Percentiles rank a stretch among this genome's conserved stretches.
These are phyloP conservation scores for Simalia tracyae DNA, from an alignment of 2,797 vertebrate species.

Conservation along the genomic window DNA sequence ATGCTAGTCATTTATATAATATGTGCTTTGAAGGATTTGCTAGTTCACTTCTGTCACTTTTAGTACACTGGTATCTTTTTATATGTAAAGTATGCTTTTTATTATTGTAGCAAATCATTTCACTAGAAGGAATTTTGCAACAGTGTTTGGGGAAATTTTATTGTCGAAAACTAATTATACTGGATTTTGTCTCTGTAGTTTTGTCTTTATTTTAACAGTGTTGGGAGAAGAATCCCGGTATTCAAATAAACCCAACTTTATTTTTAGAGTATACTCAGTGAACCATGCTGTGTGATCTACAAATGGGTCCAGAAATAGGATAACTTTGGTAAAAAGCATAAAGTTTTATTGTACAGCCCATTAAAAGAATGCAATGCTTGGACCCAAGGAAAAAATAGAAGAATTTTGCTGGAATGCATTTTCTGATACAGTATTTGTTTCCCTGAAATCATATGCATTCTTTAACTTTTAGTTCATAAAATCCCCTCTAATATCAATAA, in stretches of 20 bases:
- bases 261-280: conserved; percentile 72
- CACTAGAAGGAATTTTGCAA: conserved; percentile 89
- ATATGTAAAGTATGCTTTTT: conserved; percentile 94
- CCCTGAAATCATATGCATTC: conserved; percentile 68
- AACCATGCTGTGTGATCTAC: conserved; percentile 69
- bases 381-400: conserved; percentile 62
- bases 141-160: conserved; percentile 84
- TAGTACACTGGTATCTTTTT: conserved; percentile 91
- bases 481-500: conserved; percentile 64
- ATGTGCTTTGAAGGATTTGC: conserved; percentile 82
- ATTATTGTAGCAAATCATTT: conserved; percentile 91
- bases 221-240: conserved; percentile 75
- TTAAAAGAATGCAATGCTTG: conserved; percentile 64
- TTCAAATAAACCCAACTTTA: conserved; percentile 76
- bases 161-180: conserved; percentile 85
- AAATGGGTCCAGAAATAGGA: conserved; percentile 69
- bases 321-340: conserved; percentile 65
- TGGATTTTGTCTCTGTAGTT: conserved; percentile 84
- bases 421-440: conserved; percentile 75
- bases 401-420: conserved; percentile 69
- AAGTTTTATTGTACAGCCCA: conserved; percentile 69
- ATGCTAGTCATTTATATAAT: conserved; percentile 83
- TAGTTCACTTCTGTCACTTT: conserved; percentile 84
- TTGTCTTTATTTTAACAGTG: conserved; percentile 80
- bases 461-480: conserved; percentile 73